Percentiles rank a stretch among this genome's conserved stretches.
phyloP scores from a whole-genome alignment of 2,797 vertebrate species.

The Pachyuromys duprasi region DNA sequence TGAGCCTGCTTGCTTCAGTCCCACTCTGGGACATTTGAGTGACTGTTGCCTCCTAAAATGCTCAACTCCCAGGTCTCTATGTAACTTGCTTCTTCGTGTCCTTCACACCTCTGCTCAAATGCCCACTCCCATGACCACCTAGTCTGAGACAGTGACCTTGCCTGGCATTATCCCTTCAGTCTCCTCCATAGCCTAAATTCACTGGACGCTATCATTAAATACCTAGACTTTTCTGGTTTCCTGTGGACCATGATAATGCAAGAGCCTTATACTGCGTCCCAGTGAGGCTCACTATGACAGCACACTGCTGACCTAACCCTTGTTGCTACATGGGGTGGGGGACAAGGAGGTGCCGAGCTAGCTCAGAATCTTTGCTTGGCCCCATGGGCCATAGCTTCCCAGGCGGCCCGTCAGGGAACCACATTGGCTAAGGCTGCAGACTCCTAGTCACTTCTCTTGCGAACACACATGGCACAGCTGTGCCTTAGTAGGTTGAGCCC shows the following conservation, averaged over 20 bases:
- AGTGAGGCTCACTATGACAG: not conserved
- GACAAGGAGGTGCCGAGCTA: rapidly evolving
- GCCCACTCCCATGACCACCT: not conserved
- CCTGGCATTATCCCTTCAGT: not conserved
- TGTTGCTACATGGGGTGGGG: not conserved
- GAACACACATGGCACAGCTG: not conserved
- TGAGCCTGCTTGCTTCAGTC: not conserved
- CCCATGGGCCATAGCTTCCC: not conserved
- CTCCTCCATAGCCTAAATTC: not conserved
- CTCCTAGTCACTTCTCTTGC: too few species aligned
- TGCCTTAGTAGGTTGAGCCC: not conserved
- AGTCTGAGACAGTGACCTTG: too few species aligned
- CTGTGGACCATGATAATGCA: rapidly evolving
- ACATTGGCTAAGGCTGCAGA: not conserved
- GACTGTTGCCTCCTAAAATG: not conserved
- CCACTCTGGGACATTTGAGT: not conserved
- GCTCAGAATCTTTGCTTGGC: not conserved
- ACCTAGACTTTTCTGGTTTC: not conserved
- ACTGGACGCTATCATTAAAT: not conserved
- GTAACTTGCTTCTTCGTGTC: not conserved
- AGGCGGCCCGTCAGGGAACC: rapidly evolving
- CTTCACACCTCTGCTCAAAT: too few species aligned
- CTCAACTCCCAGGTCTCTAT: not conserved
- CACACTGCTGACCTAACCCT: not conserved
- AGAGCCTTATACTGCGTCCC: not conserved